These are phyloP conservation scores for Protomyctophum bolini DNA, from an alignment of 2,113 vertebrate genomes.

Conservation along the genomic window DNA sequence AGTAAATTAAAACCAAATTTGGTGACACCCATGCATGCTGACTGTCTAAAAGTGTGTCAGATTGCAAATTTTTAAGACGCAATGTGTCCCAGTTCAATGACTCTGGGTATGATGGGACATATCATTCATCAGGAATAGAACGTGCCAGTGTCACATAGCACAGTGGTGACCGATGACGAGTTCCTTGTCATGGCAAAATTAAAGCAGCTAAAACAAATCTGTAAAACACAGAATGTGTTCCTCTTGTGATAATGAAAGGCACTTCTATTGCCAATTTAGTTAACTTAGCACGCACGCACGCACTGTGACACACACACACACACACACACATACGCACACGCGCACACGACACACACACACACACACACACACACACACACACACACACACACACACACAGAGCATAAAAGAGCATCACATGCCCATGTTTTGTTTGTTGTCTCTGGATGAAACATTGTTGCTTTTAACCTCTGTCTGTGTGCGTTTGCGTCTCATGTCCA, in stretches of 20 bases:
- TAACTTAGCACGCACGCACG: constrained; percentile 17
- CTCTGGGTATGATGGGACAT: constrained; percentile 29
- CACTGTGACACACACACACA: too few species aligned
- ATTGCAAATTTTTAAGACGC: neutral
- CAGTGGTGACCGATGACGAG: constrained; percentile 73
- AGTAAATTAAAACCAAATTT: constrained; percentile 11
- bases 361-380: too few species aligned
- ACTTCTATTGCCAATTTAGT: constrained; percentile 44
- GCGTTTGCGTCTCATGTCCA: constrained; percentile 52
- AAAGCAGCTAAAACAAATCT: constrained; percentile 50
- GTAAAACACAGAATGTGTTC: constrained; percentile 52
- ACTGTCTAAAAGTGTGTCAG: constrained; percentile 12
- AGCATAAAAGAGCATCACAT: constrained; percentile 23
- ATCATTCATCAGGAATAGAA: constrained; percentile 68
- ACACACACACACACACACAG: neutral
- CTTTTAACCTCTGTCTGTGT: constrained; percentile 43
- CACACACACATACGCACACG: neutral
- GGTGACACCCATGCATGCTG: constrained; percentile 29
- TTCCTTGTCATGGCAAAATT: constrained; percentile 36
- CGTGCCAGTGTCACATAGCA: constrained; percentile 60
- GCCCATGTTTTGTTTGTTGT: constrained; percentile 26
- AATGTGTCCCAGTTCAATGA: neutral
- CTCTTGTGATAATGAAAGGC: constrained; percentile 54
- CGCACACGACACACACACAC: constrained; percentile 9
- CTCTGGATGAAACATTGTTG: constrained; percentile 25